Base-by-base conservation (phyloP, 1,140 invertebrate genomes). In the Agrilus planipennis region DNA sequence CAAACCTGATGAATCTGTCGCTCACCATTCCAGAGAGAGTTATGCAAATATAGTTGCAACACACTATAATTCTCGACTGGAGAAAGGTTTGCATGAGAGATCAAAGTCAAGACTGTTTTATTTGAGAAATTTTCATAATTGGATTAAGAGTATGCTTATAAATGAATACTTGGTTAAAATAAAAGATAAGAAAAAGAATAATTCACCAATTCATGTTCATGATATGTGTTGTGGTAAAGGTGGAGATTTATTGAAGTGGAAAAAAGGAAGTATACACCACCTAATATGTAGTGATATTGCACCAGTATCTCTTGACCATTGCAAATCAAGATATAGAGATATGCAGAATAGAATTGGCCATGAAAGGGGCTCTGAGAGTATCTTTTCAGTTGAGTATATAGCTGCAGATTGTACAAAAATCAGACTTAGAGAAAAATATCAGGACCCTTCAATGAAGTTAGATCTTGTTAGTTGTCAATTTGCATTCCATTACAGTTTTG, bases 91-190 rank as follows among this genome's bases (percentile, higher is more conserved):
- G 6, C 73, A 71, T 30, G 75, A 79, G 45, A 68, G 95, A 34
- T 79, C 74, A 44, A 76, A 89, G 53, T 95, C 91, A 27, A 75
- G 85, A 16, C 98, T 99, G 47, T 83, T 90, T 53, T 82, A 86
- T 56, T 72, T 98, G 67, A 73, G 95, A 47, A 98, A 96, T 65
- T 95, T 97, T 58, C 98, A 99, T 62, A 99, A 99, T 64, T 99
- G 94, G 94, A 81, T 96, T 6, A 99, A 99, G 68, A 84, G 87
- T 62, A 87, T 91, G 68, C 66, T 95, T 1, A 96, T 99, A 51
- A 76, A 74, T 55, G 75, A 84, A 58, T 81, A 78, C 55, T 60
- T 78, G 34, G 64, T 66, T 34, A 74, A 78, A 55, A 62, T 84
- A 1, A 74, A 74, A 49, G 63, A 77, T 44, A 64, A 65, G 22